Evolutionary conservation across 2,888 invertebrate genomes (phyloP).

Genomic region (Cataglyphis altisquamis): DNA sequence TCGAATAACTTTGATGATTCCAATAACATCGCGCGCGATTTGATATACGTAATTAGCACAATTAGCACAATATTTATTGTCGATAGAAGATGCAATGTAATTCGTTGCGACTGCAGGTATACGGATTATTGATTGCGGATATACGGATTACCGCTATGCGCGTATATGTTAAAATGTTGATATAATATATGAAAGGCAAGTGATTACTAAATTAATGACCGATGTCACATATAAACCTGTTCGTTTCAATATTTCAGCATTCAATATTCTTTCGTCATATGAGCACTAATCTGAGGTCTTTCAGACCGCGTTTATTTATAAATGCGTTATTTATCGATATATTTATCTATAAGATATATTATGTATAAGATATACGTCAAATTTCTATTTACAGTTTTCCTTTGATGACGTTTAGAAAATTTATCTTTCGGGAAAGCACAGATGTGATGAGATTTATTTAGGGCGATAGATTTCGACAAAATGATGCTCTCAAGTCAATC

Average conservation of each 20-base stretch:
- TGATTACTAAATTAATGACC: slow-evolving; percentile 31
- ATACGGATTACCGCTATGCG: slow-evolving; percentile 25
- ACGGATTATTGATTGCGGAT: neutral
- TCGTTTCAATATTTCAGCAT: neutral
- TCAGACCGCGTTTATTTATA: neutral
- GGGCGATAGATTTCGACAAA: neutral
- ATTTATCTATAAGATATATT: slow-evolving; percentile 9
- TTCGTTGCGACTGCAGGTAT: slow-evolving; percentile 4
- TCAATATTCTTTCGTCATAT: neutral
- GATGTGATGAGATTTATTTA: slow-evolving; percentile 1
- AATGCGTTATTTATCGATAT: neutral
- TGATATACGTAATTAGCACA: neutral
- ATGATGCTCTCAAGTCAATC: slow-evolving; percentile 2
- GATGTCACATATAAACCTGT: neutral
- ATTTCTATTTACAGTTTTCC: neutral
- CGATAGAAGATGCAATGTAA: neutral
- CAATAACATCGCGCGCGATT: slow-evolving; percentile 3
- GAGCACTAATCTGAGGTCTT: neutral
- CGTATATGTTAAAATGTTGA: slow-evolving; percentile 24
- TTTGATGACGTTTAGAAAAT: slow-evolving; percentile 21
- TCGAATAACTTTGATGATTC: neutral
- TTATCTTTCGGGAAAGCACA: slow-evolving; percentile 10
- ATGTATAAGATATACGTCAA: neutral
- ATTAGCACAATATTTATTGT: neutral
- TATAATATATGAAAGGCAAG: neutral